These are phyloP conservation scores for Blastobasis lacticolella DNA, from an alignment of 2,888 invertebrate genomes.

Conservation along the genomic window DNA sequence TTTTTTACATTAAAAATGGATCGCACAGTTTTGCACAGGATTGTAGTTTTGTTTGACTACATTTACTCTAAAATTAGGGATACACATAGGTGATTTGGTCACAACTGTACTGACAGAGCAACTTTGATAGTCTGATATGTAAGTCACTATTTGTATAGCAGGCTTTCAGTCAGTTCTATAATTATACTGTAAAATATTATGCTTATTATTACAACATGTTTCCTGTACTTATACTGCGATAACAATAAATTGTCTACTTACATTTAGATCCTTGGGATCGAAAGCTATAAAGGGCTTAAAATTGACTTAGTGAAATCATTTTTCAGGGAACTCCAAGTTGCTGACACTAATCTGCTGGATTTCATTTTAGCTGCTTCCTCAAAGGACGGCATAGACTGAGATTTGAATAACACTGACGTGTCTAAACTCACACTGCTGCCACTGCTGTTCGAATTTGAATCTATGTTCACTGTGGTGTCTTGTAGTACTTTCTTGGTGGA, in stretches of 20 bases:
- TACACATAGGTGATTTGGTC: too few relatives aligned
- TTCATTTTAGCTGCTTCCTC: slow-evolving; percentile 66
- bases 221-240: too few relatives aligned
- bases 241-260: background rate
- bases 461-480: slow-evolving; percentile 64
- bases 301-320: slow-evolving; percentile 34
- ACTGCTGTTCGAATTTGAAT: slow-evolving; percentile 51
- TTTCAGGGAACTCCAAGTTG: slow-evolving; percentile 63
- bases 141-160: too few relatives aligned
- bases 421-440: slow-evolving; percentile 49
- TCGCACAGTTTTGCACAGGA: too few relatives aligned
- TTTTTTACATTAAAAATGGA: too few relatives aligned
- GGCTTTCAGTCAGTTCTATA: too few relatives aligned
- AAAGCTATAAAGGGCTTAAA: background rate
- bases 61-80: too few relatives aligned
- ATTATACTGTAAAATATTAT: too few relatives aligned
- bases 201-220: too few relatives aligned
- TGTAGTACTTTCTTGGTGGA: slow-evolving; percentile 58
- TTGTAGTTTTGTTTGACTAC: too few relatives aligned
- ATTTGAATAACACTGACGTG: slow-evolving; percentile 45
- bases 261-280: background rate
- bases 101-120: too few relatives aligned
- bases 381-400: slow-evolving; percentile 62
- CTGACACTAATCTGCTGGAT: slow-evolving; percentile 77
- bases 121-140: too few relatives aligned